These are phyloP conservation scores for Caenorhabditis inopinata DNA, from an alignment of 1,140 invertebrate species.

Conservation along the genomic window DNA sequence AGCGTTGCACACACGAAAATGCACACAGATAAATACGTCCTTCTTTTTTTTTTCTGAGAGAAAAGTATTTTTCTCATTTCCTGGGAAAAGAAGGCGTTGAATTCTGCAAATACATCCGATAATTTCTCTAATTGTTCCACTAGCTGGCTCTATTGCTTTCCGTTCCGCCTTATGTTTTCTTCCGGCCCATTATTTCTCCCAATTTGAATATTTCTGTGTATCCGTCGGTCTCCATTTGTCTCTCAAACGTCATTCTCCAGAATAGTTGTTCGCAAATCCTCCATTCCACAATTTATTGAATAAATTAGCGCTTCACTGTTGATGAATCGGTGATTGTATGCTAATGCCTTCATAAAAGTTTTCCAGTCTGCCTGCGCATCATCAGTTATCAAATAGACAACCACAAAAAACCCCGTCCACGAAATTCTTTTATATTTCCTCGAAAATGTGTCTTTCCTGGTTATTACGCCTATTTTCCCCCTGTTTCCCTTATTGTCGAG, in stretches of 20 bases:
- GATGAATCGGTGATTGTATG: slow-evolving; percentile 29
- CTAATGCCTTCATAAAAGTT: slow-evolving; percentile 13
- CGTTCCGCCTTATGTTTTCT: not conserved
- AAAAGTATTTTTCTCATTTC: too few species aligned
- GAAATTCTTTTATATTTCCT: too few species aligned
- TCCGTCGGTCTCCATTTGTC: not conserved
- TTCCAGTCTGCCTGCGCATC: not conserved
- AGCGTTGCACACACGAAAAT: not conserved
- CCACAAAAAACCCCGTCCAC: not conserved
- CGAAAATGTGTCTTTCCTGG: not conserved
- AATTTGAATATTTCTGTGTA: not conserved
- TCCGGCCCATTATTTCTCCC: not conserved
- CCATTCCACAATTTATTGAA: not conserved
- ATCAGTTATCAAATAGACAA: not conserved
- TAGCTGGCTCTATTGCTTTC: not conserved
- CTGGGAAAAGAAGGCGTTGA: too few species aligned
- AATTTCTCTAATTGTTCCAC: too few species aligned
- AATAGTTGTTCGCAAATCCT: too few species aligned
- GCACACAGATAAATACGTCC: too few species aligned
- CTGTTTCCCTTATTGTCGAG: slow-evolving; percentile 5
- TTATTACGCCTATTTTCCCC: not conserved
- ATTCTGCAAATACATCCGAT: too few species aligned
- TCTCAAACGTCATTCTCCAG: not conserved
- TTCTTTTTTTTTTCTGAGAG: too few species aligned
- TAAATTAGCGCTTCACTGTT: not conserved